These are phyloP conservation scores for Eupithecia subumbrata DNA, from an alignment of 2,888 invertebrate species.

Conservation along the genomic window DNA sequence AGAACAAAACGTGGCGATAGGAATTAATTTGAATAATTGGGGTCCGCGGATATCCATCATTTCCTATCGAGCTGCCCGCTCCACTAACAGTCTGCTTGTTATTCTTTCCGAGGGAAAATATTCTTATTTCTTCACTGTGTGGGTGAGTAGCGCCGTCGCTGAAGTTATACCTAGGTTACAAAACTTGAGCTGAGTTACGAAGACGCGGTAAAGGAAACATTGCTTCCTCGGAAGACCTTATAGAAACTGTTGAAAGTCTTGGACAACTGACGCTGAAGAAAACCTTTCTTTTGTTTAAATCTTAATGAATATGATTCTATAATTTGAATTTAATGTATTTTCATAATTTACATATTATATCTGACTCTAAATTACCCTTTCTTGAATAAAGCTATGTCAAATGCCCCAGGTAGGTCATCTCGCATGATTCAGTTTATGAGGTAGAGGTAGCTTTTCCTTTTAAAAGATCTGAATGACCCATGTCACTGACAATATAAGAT, in stretches of 20 bases:
- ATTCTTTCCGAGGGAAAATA: conserved; percentile 27
- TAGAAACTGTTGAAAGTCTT: not conserved
- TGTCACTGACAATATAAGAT: too few species aligned
- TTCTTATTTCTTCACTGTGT: conserved; percentile 1
- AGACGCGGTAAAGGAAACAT: not conserved
- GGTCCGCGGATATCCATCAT: conserved; percentile 64
- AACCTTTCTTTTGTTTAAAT: not conserved
- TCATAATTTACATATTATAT: not conserved
- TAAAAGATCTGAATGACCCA: too few species aligned
- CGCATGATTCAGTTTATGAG: not conserved
- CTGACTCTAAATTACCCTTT: not conserved
- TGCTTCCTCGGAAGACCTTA: not conserved
- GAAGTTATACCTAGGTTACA: not conserved
- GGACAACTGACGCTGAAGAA: not conserved
- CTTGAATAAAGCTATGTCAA: not conserved
- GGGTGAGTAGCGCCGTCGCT: not conserved
- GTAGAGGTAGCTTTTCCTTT: not conserved
- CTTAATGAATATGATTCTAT: not conserved
- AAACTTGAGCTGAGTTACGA: not conserved
- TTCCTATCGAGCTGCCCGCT: conserved; percentile 45
- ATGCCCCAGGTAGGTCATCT: not conserved
- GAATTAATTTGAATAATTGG: conserved; percentile 77
- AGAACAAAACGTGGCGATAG: conserved; percentile 41
- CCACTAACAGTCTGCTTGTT: conserved; percentile 34
- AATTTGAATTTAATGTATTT: not conserved